Percentiles rank a stretch among this genome's conserved stretches.
These are phyloP conservation scores for Leucophenga montana DNA, from an alignment of 2,888 invertebrate species.

Conservation along the genomic window DNA sequence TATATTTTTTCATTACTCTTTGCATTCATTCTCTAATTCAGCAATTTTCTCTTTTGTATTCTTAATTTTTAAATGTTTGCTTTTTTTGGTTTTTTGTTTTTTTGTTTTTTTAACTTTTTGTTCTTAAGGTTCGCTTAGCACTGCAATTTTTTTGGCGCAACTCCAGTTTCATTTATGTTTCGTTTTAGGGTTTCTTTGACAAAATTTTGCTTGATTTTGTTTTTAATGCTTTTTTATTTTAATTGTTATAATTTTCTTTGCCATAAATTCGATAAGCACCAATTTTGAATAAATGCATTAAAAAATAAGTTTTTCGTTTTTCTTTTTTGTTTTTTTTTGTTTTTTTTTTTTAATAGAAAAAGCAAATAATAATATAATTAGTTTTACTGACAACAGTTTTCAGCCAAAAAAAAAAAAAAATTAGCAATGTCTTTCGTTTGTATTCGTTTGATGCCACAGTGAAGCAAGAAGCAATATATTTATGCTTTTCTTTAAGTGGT, in stretches of 20 bases:
- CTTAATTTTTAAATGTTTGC: conserved; percentile 33
- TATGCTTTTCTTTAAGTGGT: no score
- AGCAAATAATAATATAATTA: conserved; percentile 17
- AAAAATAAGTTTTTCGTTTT: conserved; percentile 40
- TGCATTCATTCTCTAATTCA: conserved; percentile 57
- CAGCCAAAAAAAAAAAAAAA: no score
- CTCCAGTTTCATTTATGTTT: conserved; percentile 15
- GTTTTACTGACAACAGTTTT: no score
- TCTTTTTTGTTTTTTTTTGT: no score
- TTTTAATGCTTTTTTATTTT: conserved; percentile 25
- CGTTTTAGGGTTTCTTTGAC: conserved; percentile 33
- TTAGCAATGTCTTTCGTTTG: no score
- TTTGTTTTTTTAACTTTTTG: conserved; percentile 25
- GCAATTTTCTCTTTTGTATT: conserved; percentile 51
- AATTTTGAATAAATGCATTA: conserved; percentile 51
- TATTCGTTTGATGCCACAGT: no score
- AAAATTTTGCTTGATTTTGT: conserved; percentile 31
- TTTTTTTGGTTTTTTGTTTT: conserved; percentile 20
- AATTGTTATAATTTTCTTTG: conserved; percentile 42
- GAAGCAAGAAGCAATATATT: no score
- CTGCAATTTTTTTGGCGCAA: conserved; percentile 7
- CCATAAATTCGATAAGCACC: conserved; percentile 70
- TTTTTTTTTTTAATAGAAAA: no score
- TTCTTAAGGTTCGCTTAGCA: conserved; percentile 40
- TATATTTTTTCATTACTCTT: background rate